phyloP scores from a whole-genome alignment of 1,140 invertebrate genomes.

The Drosophila simulans region DNA sequence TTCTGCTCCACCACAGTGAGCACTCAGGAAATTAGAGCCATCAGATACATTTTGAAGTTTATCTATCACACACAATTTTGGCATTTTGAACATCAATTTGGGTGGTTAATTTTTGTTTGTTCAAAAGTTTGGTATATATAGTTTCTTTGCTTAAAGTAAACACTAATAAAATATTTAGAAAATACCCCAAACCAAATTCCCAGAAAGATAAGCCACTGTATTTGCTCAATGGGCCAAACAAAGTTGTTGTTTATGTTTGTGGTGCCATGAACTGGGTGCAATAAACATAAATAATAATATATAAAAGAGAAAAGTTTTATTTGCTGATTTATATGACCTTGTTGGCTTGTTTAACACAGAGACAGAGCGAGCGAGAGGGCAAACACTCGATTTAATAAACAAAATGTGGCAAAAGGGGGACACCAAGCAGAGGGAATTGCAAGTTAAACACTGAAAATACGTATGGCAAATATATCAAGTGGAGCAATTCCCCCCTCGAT shows the following conservation, averaged over 20 bases:
- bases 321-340: conserved; percentile 70
- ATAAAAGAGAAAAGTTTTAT: conserved; percentile 43
- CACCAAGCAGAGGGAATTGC: not conserved
- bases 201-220: conserved; percentile 1
- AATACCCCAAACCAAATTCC: not conserved
- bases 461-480: conserved; percentile 25
- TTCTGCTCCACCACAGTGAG: not conserved
- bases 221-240: not conserved
- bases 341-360: conserved; percentile 54
- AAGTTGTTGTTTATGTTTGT: conserved; percentile 13
- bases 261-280: conserved; percentile 22
- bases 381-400: conserved; percentile 44
- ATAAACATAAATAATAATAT: conserved; percentile 43
- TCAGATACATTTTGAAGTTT: not conserved
- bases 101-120: not conserved
- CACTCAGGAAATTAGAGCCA: conserved; percentile 11
- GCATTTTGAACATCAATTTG: not conserved
- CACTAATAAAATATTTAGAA: not conserved
- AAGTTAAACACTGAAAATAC: conserved; percentile 10
- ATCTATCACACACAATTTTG: not conserved
- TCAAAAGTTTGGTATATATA: not conserved
- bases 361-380: conserved; percentile 11
- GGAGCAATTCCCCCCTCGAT: conserved; percentile 7
- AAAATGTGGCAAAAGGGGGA: not conserved
- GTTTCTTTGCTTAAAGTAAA: not conserved